A percentile compares a stretch with the other conserved stretches of the same genome.
phyloP scores from a whole-genome alignment of 2,113 vertebrate genomes.

The Guaruba guarouba region DNA sequence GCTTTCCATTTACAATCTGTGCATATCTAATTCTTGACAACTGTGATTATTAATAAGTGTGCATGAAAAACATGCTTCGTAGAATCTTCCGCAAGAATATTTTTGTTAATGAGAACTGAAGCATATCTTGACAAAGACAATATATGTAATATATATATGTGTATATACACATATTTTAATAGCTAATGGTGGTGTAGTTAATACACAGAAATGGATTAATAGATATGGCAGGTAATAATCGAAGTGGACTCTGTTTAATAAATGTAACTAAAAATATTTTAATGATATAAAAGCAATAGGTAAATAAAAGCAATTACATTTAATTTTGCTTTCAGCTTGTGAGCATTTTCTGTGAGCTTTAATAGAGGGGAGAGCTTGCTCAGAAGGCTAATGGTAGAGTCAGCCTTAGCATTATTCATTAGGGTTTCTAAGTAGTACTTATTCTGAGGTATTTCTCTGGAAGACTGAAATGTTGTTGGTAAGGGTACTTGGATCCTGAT shows the following conservation, averaged over 20 bases:
- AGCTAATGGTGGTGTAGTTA: slow-evolving; percentile 65
- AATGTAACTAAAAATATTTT: slow-evolving; percentile 78
- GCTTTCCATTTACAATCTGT: slow-evolving; percentile 67
- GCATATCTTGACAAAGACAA: slow-evolving; percentile 68
- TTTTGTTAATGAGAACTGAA: slow-evolving; percentile 75
- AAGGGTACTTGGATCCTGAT: slow-evolving; percentile 27
- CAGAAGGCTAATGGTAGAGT: slow-evolving; percentile 52
- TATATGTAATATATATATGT: slow-evolving; percentile 50
- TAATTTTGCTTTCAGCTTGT: slow-evolving; percentile 65
- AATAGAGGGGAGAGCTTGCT: slow-evolving; percentile 30
- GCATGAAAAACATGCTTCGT: slow-evolving; percentile 69
- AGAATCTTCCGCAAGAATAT: slow-evolving; percentile 68
- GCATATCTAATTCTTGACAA: slow-evolving; percentile 77
- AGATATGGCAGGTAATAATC: slow-evolving; percentile 73
- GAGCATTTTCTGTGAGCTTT: slow-evolving; percentile 32
- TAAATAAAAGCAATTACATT: slow-evolving; percentile 79
- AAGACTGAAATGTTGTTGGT: slow-evolving; percentile 30
- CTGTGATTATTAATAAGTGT: slow-evolving; percentile 76
- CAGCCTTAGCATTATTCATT: slow-evolving; percentile 50
- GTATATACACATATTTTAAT: slow-evolving; percentile 33
- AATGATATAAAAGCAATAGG: slow-evolving; percentile 76
- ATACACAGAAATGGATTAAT: slow-evolving; percentile 64
- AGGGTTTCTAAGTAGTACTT: slow-evolving; percentile 58
- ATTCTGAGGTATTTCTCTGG: slow-evolving; percentile 44
- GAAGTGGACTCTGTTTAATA: slow-evolving; percentile 65